Percentiles rank a stretch among this genome's conserved stretches.
Conservation (phyloP, 2,113 vertebrate species). For the Labeo catla region DNA sequence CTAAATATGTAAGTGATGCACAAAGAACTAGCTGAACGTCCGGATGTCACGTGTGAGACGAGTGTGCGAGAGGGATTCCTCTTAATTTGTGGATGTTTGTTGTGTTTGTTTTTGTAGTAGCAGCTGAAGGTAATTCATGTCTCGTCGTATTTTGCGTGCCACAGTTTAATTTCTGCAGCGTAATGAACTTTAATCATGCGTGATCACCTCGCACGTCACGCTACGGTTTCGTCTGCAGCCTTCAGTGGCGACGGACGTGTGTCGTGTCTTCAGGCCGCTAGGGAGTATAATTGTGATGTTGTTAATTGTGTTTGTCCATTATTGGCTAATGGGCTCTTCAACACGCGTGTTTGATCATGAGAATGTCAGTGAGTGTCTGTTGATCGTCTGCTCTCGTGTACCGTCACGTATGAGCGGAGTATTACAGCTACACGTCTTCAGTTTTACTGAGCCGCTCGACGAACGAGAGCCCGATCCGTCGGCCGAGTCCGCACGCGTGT, state of each 20-base stretch:
- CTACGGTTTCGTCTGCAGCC: neutral
- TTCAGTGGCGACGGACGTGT: neutral
- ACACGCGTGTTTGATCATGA: neutral
- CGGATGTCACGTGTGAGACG: no score
- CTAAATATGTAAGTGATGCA: no score
- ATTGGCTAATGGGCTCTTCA: neutral
- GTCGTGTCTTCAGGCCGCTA: neutral
- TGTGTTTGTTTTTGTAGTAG: neutral
- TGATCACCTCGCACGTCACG: neutral
- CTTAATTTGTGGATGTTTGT: neutral
- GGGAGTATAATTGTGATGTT: neutral
- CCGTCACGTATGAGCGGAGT: neutral
- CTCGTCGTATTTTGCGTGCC: neutral
- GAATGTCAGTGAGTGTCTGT: neutral
- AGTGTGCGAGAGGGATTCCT: neutral
- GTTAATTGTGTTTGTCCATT: slow-evolving; percentile 1
- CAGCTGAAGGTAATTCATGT: neutral
- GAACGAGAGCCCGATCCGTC: neutral
- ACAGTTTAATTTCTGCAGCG: neutral
- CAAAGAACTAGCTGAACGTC: no score
- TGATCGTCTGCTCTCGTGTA: neutral
- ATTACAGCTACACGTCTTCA: neutral
- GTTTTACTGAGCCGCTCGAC: neutral
- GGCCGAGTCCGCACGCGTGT: neutral
- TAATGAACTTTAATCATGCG: no score